A percentile compares a stretch with the other conserved stretches of the same genome.
phyloP scores from a whole-genome alignment of 1,140 invertebrate genomes.

The Aphis gossypii region DNA sequence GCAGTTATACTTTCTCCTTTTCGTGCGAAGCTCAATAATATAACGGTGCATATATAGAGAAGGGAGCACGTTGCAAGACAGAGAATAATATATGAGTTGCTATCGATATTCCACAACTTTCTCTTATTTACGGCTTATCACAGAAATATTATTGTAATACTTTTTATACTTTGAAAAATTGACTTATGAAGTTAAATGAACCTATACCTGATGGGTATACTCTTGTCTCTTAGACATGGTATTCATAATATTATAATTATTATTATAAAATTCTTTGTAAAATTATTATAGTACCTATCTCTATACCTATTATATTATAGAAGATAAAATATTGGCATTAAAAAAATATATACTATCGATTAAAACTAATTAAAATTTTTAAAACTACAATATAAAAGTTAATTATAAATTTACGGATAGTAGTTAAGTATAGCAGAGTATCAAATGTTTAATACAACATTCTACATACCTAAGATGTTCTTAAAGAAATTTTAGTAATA shows the following conservation, averaged over 20 bases:
- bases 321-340: too few species aligned
- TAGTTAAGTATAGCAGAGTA: not conserved
- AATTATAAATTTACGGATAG: too few species aligned
- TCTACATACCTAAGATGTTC: not conserved
- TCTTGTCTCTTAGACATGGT: not conserved
- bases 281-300: too few species aligned
- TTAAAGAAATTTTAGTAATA: not conserved
- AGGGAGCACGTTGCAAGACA: not conserved
- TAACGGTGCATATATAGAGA: not conserved
- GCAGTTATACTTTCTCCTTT: constrained; percentile 37
- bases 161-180: constrained; percentile 27
- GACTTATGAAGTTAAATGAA: not conserved
- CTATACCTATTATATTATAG: too few species aligned
- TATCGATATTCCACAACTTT: constrained; percentile 24
- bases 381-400: too few species aligned
- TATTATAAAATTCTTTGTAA: too few species aligned
- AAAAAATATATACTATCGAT: too few species aligned
- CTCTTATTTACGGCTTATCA: not conserved
- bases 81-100: not conserved
- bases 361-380: too few species aligned
- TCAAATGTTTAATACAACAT: not conserved
- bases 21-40: not conserved
- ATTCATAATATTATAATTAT: not conserved
- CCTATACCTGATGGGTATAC: not conserved
- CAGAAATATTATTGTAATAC: not conserved